phyloP scores from a whole-genome alignment of 2,113 vertebrate species.

The Corythornis madagascariensis region DNA sequence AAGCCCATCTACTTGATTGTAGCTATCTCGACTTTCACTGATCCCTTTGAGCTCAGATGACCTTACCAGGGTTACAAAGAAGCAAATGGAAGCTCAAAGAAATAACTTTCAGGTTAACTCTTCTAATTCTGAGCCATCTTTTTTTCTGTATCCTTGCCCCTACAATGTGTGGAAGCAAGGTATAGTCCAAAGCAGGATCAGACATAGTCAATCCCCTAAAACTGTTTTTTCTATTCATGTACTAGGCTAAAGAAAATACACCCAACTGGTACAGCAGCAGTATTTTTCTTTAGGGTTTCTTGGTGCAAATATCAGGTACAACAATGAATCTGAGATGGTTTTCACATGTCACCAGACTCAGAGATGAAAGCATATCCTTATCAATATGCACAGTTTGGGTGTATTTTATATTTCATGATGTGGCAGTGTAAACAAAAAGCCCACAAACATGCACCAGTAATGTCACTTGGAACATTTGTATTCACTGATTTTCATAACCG shows the following conservation, averaged over 20 bases:
- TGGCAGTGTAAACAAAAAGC: slow-evolving; percentile 70
- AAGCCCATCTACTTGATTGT: background rate
- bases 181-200: background rate
- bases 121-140: background rate
- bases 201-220: background rate
- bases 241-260: background rate
- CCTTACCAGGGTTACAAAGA: background rate
- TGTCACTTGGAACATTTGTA: slow-evolving; percentile 73
- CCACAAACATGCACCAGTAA: slow-evolving; percentile 59
- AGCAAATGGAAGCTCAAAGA: background rate
- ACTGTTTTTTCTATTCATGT: background rate
- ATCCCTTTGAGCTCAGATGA: background rate
- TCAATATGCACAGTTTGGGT: slow-evolving; percentile 64
- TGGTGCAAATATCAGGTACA: slow-evolving; percentile 35
- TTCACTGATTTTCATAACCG: slow-evolving; percentile 66
- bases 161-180: background rate
- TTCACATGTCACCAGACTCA: slow-evolving; percentile 44
- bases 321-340: slow-evolving; percentile 26
- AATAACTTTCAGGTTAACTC: background rate
- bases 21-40: background rate
- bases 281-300: slow-evolving; percentile 26
- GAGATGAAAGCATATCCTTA: slow-evolving; percentile 64
- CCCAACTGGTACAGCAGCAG: background rate
- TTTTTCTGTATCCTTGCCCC: background rate
- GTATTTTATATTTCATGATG: slow-evolving; percentile 73